A percentile compares a stretch with the other conserved stretches of the same genome.
Evolutionary conservation across 1,140 invertebrate genomes (phyloP).

Genomic region (Pseudachorutes palmiensis): DNA sequence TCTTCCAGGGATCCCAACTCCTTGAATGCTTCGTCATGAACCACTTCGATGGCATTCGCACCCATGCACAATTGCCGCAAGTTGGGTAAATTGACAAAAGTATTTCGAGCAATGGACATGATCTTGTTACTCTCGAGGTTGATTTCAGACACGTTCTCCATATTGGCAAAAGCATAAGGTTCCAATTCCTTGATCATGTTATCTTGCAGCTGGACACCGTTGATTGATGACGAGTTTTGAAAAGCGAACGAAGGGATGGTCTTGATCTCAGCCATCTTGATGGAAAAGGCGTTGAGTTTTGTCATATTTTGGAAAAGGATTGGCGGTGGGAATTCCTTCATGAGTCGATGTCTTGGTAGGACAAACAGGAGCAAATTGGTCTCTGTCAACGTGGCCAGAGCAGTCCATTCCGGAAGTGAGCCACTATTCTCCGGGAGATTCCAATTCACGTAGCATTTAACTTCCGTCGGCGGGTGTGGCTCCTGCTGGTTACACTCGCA

Average conservation of each 20-base stretch:
- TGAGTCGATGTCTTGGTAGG: conserved; percentile 6
- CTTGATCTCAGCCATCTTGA: conserved; percentile 16
- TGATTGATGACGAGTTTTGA: conserved; percentile 24
- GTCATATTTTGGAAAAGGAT: conserved; percentile 19
- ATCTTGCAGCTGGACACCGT: conserved; percentile 54
- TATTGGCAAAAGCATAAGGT: conserved; percentile 57
- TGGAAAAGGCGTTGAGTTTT: conserved; percentile 15
- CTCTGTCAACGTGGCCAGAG: conserved; percentile 2
- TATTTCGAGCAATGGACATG: conserved; percentile 57
- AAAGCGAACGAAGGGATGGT: conserved; percentile 27
- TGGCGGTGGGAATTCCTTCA: conserved; percentile 18
- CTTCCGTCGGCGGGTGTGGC: neutral
- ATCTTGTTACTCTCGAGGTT: conserved; percentile 63
- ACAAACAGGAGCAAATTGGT: conserved; percentile 9
- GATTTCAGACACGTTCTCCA: conserved; percentile 55
- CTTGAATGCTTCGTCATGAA: conserved; percentile 62
- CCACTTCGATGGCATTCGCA: conserved; percentile 60
- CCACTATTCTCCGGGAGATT: neutral
- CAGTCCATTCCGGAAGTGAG: conserved; percentile 14
- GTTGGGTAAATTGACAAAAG: conserved; percentile 60
- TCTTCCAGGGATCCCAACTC: conserved; percentile 56
- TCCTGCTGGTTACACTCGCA: conserved; percentile 8
- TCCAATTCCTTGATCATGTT: conserved; percentile 58
- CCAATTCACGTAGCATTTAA: conserved; percentile 17
- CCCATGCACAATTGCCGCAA: conserved; percentile 57